Percentiles rank a stretch among this genome's conserved stretches.
Evolutionary conservation across 2,797 vertebrate genomes (phyloP).

Genomic region (Otolemur crassicaudatus): DNA sequence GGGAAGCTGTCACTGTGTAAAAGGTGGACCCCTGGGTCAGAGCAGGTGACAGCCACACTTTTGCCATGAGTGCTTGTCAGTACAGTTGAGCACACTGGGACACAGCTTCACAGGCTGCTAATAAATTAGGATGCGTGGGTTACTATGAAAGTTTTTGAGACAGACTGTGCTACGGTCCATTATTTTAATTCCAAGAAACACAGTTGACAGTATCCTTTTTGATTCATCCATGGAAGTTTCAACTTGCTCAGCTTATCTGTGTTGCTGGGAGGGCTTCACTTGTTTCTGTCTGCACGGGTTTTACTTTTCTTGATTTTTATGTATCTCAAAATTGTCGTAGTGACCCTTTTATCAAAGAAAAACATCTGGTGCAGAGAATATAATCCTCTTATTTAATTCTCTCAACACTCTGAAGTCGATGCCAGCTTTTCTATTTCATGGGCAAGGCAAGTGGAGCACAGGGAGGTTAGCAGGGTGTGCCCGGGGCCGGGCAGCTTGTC

Average conservation of each 20-base stretch:
- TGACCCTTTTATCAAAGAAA: background rate
- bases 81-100: background rate
- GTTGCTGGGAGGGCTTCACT: no score
- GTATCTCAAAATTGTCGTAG: no score
- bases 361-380: rapidly evolving
- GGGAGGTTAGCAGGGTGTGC: background rate
- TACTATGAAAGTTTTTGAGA: no score
- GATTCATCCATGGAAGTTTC: no score
- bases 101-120: background rate
- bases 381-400: background rate
- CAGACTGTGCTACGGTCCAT: no score
- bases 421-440: background rate
- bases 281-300: no score
- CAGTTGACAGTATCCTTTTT: no score
- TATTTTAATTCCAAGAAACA: no score
- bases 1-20: background rate
- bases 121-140: background rate
- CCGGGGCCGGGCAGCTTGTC: rapidly evolving
- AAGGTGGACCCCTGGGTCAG: background rate
- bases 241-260: no score
- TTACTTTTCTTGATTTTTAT: no score
- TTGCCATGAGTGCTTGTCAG: background rate
- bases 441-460: background rate
- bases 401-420: background rate
- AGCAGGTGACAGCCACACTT: background rate